Percentiles rank a stretch among this genome's conserved stretches.
Conservation (phyloP, 2,113 vertebrate species). For the Caranx ignobilis region DNA sequence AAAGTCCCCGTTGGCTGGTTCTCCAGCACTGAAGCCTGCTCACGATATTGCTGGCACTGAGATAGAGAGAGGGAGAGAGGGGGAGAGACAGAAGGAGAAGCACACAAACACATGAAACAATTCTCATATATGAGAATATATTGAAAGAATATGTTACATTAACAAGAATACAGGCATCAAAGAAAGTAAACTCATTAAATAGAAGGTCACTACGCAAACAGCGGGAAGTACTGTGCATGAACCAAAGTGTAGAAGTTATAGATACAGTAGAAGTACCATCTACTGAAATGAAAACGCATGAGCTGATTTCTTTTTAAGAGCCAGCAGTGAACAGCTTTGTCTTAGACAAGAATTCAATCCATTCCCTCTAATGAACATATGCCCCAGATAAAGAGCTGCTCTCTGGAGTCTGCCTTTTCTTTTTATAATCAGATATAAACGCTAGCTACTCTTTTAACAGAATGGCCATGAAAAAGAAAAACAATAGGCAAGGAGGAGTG, state of each 20-base stretch:
- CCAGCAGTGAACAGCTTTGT: conserved; percentile 50
- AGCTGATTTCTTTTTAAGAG: conserved; percentile 63
- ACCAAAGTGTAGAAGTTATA: conserved; percentile 37
- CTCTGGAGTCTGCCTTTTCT: conserved; percentile 53
- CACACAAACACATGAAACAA: conserved; percentile 34
- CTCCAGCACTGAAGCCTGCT: conserved; percentile 89
- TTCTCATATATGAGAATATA: conserved; percentile 3
- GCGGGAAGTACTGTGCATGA: conserved; percentile 11
- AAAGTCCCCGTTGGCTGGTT: conserved; percentile 91
- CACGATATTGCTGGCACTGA: conserved; percentile 90
- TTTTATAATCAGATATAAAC: conserved; percentile 62
- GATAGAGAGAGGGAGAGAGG: conserved; percentile 21
- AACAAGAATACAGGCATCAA: conserved; percentile 61
- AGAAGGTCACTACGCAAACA: conserved; percentile 48
- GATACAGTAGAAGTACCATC: conserved; percentile 34
- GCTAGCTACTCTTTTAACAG: conserved; percentile 49
- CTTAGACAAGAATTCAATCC: conserved; percentile 52
- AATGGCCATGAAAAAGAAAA: conserved; percentile 66
- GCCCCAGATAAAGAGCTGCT: conserved; percentile 65
- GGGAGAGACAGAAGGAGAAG: conserved; percentile 20
- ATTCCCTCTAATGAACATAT: conserved; percentile 67
- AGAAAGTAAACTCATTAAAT: conserved; percentile 57
- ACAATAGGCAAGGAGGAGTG: conserved; percentile 32
- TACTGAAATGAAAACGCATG: conserved; percentile 55
- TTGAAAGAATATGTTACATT: conserved; percentile 24